Percentiles rank a stretch among this genome's conserved stretches.
Evolutionary conservation across 2,888 invertebrate genomes (phyloP).

Genomic region (Teleiodes luculella): DNA sequence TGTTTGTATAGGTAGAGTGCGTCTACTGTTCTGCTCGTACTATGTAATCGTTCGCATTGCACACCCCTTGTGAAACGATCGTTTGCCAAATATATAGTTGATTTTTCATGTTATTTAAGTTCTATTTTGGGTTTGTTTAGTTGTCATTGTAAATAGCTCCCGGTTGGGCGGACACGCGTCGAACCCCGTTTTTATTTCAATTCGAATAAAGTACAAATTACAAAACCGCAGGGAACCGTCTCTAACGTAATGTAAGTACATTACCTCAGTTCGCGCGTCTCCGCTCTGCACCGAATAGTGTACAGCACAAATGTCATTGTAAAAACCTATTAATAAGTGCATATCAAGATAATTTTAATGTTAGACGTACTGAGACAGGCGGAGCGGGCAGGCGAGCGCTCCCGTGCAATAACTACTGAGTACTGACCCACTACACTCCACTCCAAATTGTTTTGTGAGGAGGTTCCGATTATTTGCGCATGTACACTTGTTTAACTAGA

Average conservation of each 20-base stretch:
- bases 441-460: neutral
- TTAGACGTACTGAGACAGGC: constrained; percentile 59
- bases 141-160: constrained; percentile 63
- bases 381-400: constrained; percentile 27
- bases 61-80: constrained; percentile 44
- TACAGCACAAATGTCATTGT: constrained; percentile 76
- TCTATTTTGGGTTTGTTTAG: constrained; percentile 49
- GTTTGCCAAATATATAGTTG: constrained; percentile 73
- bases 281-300: constrained; percentile 49
- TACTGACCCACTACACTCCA: neutral
- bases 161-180: constrained; percentile 42
- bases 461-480: neutral
- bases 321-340: constrained; percentile 72
- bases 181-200: constrained; percentile 37
- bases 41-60: constrained; percentile 40
- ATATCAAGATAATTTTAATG: constrained; percentile 74
- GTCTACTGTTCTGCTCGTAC: neutral
- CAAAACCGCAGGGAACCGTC: constrained; percentile 37
- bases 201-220: constrained; percentile 54
- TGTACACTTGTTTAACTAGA: neutral
- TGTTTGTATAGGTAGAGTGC: too few species aligned
- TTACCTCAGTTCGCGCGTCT: constrained; percentile 34
- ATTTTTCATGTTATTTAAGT: constrained; percentile 47
- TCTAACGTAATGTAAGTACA: constrained; percentile 37
- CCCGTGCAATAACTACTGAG: neutral